Base-by-base conservation (phyloP, 2,797 vertebrate genomes). In the Euthynnus affinis region DNA sequence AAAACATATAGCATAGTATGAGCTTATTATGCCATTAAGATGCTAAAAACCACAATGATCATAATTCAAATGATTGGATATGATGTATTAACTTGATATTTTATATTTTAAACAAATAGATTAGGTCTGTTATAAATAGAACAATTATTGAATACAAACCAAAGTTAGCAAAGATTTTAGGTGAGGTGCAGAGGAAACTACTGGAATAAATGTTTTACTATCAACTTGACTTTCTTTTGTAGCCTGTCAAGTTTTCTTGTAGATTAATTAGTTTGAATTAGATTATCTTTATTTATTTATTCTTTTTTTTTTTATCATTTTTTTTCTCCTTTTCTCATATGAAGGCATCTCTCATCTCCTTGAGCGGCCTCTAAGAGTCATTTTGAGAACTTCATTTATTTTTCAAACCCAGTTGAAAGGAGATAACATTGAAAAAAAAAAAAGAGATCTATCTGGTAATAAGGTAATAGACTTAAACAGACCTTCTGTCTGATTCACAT, bases 1-100 rank as follows among this genome's bases (percentile, higher is more conserved):
- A 17, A 72, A 61, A 12, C 10, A 75, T 29, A 61, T 71, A 71
- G 44, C 56, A 51, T 71, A 71, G 44, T 52, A 51, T 56, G 14
- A 2, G 0, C 66, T 20, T 0, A 15, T 44, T 15, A 0, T 5
- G 14, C 52, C 48, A 14, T 13, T 56, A 44, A 68, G 17, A 42
- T 44, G 53, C 6, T 42, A 23, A 49, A 62, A n/a, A 57, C 27
- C 27, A 8, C 8, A 13, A 25, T 0, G 27, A 3, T 29, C 17
- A 18, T 27, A 17, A 10, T 23, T 32, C 13, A n/a, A 17, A 57
- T 44, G 23, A 20, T 12, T 13, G 3, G 8, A 22, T 25, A 18
- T 27, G 34, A 57, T 25, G 9, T 17, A 52, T 22, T 20, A 17
- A 27, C 9, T n/a, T 20, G 15, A 60, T 23, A 25, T 67, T 74